Evolutionary conservation across 2,888 invertebrate genomes (phyloP).

Genomic region (Mantis religiosa): DNA sequence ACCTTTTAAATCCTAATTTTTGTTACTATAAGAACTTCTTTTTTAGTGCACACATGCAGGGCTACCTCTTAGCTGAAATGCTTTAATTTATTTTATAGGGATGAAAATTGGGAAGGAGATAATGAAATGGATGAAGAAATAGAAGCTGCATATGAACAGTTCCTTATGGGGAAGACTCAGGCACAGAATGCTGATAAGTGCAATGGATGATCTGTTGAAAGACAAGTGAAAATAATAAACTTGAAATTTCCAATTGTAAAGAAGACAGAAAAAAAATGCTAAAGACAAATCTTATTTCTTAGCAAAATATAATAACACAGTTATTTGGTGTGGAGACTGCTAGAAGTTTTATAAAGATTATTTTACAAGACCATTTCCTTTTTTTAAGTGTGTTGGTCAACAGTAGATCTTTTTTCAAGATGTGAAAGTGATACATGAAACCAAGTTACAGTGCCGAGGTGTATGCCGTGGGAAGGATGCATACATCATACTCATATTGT

Average conservation of each 20-base stretch:
- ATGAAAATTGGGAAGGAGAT: constrained; percentile 46
- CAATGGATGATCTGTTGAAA: neutral
- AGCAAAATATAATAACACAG: neutral
- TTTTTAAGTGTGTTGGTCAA: neutral
- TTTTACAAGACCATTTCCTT: neutral
- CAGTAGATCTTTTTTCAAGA: neutral
- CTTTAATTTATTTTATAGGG: constrained; percentile 34
- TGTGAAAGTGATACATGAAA: neutral
- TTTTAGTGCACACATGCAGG: too few relatives aligned
- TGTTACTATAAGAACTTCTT: too few relatives aligned
- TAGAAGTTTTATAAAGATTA: neutral
- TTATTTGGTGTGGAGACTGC: neutral
- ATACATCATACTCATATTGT: neutral
- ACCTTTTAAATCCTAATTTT: too few relatives aligned
- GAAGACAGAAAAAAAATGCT: neutral
- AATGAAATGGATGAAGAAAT: constrained; percentile 61
- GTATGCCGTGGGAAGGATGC: neutral
- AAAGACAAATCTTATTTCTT: neutral
- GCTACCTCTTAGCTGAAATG: neutral
- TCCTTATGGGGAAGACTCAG: constrained; percentile 42
- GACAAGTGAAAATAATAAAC: neutral
- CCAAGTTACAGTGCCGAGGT: neutral
- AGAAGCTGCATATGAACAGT: constrained; percentile 54
- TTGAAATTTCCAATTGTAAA: neutral
- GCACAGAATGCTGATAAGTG: constrained; percentile 18